phyloP scores from a whole-genome alignment of 92 coral and sea anemone genomes.

The Porites divaricata region DNA sequence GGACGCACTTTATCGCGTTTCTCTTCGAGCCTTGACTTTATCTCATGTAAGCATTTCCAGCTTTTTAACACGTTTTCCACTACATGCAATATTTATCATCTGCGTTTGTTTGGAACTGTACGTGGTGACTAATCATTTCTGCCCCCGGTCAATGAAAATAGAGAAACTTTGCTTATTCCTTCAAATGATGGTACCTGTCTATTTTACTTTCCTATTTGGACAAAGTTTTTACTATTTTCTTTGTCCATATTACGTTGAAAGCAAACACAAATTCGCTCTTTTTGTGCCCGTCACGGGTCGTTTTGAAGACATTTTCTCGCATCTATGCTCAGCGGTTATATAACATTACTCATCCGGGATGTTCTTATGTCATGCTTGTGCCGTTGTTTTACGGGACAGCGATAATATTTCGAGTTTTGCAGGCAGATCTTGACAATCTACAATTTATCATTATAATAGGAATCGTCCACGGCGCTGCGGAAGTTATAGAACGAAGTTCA shows the following conservation, averaged over 20 bases:
- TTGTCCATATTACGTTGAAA: neutral
- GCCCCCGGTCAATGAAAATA: neutral
- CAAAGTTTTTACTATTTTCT: neutral
- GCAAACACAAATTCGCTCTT: neutral
- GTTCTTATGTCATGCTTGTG: neutral
- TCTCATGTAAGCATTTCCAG: neutral
- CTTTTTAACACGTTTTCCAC: neutral
- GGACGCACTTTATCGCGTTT: neutral
- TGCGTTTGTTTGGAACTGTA: neutral
- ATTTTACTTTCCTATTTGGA: neutral
- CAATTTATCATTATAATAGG: constrained; percentile 4
- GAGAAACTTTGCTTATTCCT: neutral
- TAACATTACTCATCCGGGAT: constrained; percentile 12
- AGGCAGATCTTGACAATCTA: neutral
- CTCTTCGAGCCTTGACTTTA: neutral
- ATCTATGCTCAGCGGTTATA: constrained; percentile 10
- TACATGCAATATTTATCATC: neutral
- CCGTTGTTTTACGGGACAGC: constrained; percentile 2
- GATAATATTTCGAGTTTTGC: constrained; percentile 12
- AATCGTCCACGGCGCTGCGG: constrained; percentile 5
- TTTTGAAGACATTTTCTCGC: neutral
- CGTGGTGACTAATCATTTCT: neutral
- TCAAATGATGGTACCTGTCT: neutral
- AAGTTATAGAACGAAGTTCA: neutral
- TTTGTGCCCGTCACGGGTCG: neutral